Evolutionary conservation across 2,113 vertebrate species (phyloP), one percentile per base, ranked within the genome.

Genomic region (Sylvilagus bachmani): DNA sequence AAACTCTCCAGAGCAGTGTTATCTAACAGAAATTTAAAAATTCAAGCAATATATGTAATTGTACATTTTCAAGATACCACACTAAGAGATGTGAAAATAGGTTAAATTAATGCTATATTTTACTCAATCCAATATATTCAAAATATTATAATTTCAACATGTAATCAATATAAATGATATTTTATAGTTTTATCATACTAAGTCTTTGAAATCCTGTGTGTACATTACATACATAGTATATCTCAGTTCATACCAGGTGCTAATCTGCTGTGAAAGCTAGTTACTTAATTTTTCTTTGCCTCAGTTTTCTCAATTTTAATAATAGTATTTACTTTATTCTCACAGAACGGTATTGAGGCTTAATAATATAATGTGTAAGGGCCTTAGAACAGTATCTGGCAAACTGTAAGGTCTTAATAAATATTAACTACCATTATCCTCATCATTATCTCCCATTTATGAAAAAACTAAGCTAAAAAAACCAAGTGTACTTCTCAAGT

Each of bases 1-100:
- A 93, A 90, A 85, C 61, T 71, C 90, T 73, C 70, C 29, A 83
- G n/a, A 93, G 12, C 31, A 94, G 66, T 67, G 44, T 25, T 49
- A 17, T 67, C 70, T 90, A 88, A 96, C 64, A 77, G 61, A 94
- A 95, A 85, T 71, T 85, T n/a, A 64, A 93, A 95, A 91, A 81
- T 22, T 16, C 36, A 78, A 86, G 79, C 53, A 33, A 95, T 29
- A 22, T 86, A 31, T 14, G 3, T 19, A 93, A 87, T 67, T 87
- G 64, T 51, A 92, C 83, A 71, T 84, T 92, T 96, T 90, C 81
- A 79, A 66, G 66, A 92, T 69, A 75, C 14, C 44, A 55, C 11
- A 62, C 77, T 93, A 89, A 90, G 21, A 93, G 33, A 93, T 90
- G 58, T 22, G 67, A 94, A 94, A 75, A 71, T 1, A 33, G 24